Evolutionary conservation across 2,888 invertebrate genomes (phyloP), one percentile per base, ranked within the genome.

Genomic region (Chorisops tibialis): DNA sequence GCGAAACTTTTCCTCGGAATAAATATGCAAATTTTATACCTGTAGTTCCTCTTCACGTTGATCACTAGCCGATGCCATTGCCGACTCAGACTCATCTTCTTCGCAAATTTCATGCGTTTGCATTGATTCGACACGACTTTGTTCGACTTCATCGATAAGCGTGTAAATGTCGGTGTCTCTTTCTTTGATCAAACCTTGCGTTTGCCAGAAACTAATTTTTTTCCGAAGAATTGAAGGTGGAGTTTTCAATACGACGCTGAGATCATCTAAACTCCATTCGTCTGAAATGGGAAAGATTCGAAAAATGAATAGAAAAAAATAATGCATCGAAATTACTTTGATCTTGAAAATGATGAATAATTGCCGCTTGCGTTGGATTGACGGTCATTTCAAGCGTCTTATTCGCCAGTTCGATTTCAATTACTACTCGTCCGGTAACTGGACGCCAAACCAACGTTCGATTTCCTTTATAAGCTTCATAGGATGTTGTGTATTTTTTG

Each of bases 31-130:
- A 56, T 4, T 38, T 14, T 4, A 12, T 65, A 87, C 87, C 82
- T 95, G 95, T 62, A 96, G 80, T 75, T 96, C 96, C 69, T 94
- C 94, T 78, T 96, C 95, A 63, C 94, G 82, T 75, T 96, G 96
- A 74, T 95, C 94, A 74, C 93, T 92, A 1, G 93, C 90, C 18
- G 95, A 95, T 1, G 94, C 94, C 91, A 95, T 93, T 0, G 91
- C 94, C 74, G 94, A 94, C 78, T 96, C 96, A 1, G 87, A 81
- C 75, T 96, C 96, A 70, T 93, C 94, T 74, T 96, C 96, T 69
- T 93, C 91, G 67, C 89, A 87, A 66, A 88, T 84, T 67, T 88
- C 82, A 52, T 80, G 77, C 9, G 80, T 73, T 5, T 83, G 80
- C 58, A 83, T 82, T 72, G 82, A 83, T 50, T 81, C 81, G 4